Percentiles rank a stretch among this genome's conserved stretches.
phyloP scores from a whole-genome alignment of 2,888 invertebrate species.

The Neocrepidodera transversa region DNA sequence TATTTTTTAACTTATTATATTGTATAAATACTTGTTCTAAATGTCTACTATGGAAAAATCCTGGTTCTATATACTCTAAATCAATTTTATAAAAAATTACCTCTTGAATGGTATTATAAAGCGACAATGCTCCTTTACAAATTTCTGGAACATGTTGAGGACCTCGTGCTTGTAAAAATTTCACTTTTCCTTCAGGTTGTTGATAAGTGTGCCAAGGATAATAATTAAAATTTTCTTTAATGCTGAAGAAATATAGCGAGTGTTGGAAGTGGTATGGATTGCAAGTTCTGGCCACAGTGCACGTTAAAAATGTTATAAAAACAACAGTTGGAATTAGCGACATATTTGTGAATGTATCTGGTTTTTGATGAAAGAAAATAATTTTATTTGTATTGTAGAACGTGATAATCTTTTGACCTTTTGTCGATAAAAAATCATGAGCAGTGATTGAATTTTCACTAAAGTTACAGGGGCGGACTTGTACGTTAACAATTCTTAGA shows the following conservation, averaged over 20 bases:
- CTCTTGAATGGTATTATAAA: conserved; percentile 26
- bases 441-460: too few species aligned
- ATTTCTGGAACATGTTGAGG: conserved; percentile 28
- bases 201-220: conserved; percentile 34
- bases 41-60: conserved; percentile 33
- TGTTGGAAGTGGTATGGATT: conserved; percentile 26
- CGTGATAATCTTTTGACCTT: background rate
- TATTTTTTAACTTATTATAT: conserved; percentile 29
- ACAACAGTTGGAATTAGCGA: background rate
- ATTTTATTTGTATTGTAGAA: background rate
- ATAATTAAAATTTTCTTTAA: conserved; percentile 34
- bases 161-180: conserved; percentile 19
- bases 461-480: too few species aligned
- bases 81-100: conserved; percentile 35
- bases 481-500: too few species aligned
- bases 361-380: background rate
- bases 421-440: background rate
- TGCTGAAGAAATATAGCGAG: conserved; percentile 13
- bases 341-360: background rate
- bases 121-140: conserved; percentile 26
- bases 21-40: conserved; percentile 34
- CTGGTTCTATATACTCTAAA: conserved; percentile 41
- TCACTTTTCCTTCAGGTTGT: conserved; percentile 26
- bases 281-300: conserved; percentile 4
- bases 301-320: background rate